A percentile compares a stretch with the other conserved stretches of the same genome.
phyloP scores from a whole-genome alignment of 2,888 invertebrate genomes.

The Morpho achilles region DNA sequence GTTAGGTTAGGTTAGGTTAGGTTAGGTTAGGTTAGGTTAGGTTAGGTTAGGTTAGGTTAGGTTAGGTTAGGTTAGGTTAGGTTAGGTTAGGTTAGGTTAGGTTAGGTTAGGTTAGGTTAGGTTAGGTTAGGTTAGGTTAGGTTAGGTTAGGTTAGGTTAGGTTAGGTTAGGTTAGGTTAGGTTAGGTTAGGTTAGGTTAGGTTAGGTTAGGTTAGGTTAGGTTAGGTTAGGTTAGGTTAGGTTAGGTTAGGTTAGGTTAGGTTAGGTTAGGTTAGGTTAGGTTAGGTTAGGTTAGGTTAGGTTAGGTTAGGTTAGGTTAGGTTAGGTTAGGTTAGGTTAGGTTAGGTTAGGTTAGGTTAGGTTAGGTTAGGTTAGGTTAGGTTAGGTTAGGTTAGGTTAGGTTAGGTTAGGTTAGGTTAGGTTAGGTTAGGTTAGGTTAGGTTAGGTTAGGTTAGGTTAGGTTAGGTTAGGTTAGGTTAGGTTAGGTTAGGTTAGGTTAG shows the following conservation, averaged over 20 bases:
- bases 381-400: conserved; percentile 12
- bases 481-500: conserved; percentile 18
- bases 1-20: too few relatives aligned
- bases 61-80: too few relatives aligned
- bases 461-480: conserved; percentile 12
- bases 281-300: conserved; percentile 10
- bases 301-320: conserved; percentile 10
- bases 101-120: too few relatives aligned
- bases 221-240: conserved; percentile 10
- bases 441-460: conserved; percentile 4
- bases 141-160: conserved; percentile 18
- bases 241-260: conserved; percentile 10
- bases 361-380: conserved; percentile 3
- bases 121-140: too few relatives aligned
- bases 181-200: conserved; percentile 13
- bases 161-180: conserved; percentile 7
- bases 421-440: conserved; percentile 8
- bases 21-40: too few relatives aligned
- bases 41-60: too few relatives aligned
- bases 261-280: conserved; percentile 10
- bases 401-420: conserved; percentile 3
- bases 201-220: conserved; percentile 6
- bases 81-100: too few relatives aligned
- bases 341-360: conserved; percentile 6
- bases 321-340: conserved; percentile 9